Evolutionary conservation across 2,888 invertebrate genomes (phyloP).

Genomic region (Agonum fuliginosum): DNA sequence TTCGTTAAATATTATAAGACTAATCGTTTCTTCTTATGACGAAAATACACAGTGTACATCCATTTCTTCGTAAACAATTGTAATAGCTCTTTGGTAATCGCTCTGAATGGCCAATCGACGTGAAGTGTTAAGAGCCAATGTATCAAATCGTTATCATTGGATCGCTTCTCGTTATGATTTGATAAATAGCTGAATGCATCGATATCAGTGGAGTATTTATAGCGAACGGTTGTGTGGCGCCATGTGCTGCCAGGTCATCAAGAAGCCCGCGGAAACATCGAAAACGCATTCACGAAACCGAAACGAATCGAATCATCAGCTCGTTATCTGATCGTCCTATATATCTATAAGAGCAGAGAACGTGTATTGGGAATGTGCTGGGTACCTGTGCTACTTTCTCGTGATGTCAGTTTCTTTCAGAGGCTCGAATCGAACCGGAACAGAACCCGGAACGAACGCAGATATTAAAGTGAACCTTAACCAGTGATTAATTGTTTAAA

Average conservation of each 20-base stretch:
- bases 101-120: background rate
- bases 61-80: too few species aligned
- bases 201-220: conserved; percentile 11
- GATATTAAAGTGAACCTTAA: too few species aligned
- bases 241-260: conserved; percentile 32
- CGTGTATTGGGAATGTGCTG: too few species aligned
- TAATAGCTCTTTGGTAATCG: background rate
- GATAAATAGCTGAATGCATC: conserved; percentile 21
- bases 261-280: conserved; percentile 29
- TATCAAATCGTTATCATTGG: background rate
- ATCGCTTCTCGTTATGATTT: conserved; percentile 6
- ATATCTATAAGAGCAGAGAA: too few species aligned
- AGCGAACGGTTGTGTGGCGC: conserved; percentile 1
- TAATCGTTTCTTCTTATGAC: too few species aligned
- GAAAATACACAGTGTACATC: too few species aligned
- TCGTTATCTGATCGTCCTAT: conserved; percentile 29
- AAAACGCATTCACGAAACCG: conserved; percentile 36
- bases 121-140: background rate
- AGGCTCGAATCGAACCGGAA: too few species aligned
- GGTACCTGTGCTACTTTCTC: too few species aligned
- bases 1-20: too few species aligned
- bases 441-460: too few species aligned
- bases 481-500: too few species aligned
- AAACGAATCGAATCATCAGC: conserved; percentile 35
- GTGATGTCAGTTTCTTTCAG: too few species aligned